These are phyloP conservation scores for Heteromyza rotundicornis DNA, from an alignment of 2,888 invertebrate genomes.

Conservation along the genomic window DNA sequence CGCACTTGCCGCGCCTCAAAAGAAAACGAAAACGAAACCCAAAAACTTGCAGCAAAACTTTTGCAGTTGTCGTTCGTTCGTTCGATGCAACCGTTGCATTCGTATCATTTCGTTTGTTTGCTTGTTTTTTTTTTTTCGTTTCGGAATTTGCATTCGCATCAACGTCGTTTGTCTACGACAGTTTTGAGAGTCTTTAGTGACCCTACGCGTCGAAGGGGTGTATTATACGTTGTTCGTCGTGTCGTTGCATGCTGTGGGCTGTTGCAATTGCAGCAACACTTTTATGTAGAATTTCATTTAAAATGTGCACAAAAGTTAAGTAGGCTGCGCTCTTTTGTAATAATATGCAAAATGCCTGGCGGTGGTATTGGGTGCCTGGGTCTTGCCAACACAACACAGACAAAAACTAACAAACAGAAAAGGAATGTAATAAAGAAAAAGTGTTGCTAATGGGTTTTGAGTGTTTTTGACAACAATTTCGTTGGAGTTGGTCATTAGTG, in stretches of 20 bases:
- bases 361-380: not conserved
- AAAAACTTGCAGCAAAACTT: slow-evolving; percentile 6
- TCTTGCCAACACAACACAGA: too few relatives aligned
- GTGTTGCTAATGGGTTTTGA: slow-evolving; percentile 58
- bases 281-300: not conserved
- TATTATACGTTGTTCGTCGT: not conserved
- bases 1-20: not conserved
- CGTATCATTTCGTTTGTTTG: not conserved
- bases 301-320: slow-evolving; percentile 1
- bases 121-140: not conserved
- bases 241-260: not conserved
- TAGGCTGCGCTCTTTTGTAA: not conserved
- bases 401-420: not conserved
- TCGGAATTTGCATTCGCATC: not conserved
- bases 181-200: not conserved
- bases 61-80: not conserved
- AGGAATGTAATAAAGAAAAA: slow-evolving; percentile 31
- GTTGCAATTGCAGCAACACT: slow-evolving; percentile 5
- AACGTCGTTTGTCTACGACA: not conserved
- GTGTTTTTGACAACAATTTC: slow-evolving; percentile 53
- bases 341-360: not conserved
- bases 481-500: slow-evolving; percentile 2
- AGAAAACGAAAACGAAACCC: not conserved
- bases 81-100: not conserved
- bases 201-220: too few relatives aligned